Evolutionary conservation across 2,888 invertebrate species (phyloP).

Genomic region (Allacma fusca): DNA sequence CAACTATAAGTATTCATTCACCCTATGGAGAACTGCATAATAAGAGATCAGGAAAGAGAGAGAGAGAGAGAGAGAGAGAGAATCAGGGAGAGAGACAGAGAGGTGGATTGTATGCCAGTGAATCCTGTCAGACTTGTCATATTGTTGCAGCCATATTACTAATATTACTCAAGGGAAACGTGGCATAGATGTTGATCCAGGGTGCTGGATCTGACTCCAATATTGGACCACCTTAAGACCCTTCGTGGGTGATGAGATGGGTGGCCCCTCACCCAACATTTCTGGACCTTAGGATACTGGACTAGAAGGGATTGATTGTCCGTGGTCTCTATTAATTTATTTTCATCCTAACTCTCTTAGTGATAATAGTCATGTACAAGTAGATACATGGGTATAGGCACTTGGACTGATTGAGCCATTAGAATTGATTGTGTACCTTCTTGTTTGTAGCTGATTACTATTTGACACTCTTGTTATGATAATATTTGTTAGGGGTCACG

Average conservation of each 20-base stretch:
- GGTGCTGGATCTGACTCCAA: slow-evolving; percentile 16
- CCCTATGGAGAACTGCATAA: not conserved
- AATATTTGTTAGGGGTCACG: too few species aligned
- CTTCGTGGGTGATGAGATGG: slow-evolving; percentile 47
- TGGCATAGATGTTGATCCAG: not conserved
- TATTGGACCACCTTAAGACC: slow-evolving; percentile 35
- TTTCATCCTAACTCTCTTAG: too few species aligned
- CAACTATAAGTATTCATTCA: not conserved
- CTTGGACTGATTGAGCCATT: not conserved
- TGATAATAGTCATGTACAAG: too few species aligned
- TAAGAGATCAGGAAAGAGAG: not conserved
- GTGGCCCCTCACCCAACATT: slow-evolving; percentile 40
- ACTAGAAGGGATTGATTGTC: too few species aligned
- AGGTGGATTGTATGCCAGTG: not conserved
- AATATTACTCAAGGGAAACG: slow-evolving; percentile 5
- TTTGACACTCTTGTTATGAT: too few species aligned
- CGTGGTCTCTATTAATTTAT: too few species aligned
- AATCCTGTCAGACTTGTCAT: slow-evolving; percentile 39
- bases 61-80: slow-evolving; percentile 25
- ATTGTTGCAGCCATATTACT: slow-evolving; percentile 22
- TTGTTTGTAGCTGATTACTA: not conserved
- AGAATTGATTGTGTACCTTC: not conserved
- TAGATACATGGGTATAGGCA: too few species aligned
- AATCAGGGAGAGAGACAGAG: not conserved
- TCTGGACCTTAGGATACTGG: not conserved